Evolutionary conservation across 1,140 invertebrate species (phyloP).

Genomic region (Anadara kagoshimensis): DNA sequence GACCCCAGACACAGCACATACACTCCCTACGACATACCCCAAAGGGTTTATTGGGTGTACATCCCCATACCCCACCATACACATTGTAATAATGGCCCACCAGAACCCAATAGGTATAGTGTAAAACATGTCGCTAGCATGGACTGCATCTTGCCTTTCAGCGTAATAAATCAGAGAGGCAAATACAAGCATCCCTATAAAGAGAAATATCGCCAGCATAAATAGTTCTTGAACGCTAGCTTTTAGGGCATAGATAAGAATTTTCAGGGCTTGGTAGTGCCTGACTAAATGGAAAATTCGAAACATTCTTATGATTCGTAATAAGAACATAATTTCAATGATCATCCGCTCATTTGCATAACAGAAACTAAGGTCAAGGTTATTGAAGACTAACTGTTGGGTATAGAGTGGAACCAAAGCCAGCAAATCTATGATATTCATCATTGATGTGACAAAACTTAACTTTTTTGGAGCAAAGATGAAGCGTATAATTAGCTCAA

Average conservation of each 20-base stretch:
- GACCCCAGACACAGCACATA: constrained; percentile 66
- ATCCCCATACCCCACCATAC: constrained; percentile 76
- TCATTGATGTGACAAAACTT: constrained; percentile 69
- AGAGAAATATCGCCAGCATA: constrained; percentile 96
- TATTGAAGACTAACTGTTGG: constrained; percentile 59
- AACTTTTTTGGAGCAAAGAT: constrained; percentile 73
- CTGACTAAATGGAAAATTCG: constrained; percentile 70
- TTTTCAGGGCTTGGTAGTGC: constrained; percentile 69
- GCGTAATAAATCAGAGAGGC: constrained; percentile 98
- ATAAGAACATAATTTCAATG: constrained; percentile 68
- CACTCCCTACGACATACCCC: constrained; percentile 76
- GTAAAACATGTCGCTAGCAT: constrained; percentile 61
- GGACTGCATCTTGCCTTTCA: constrained; percentile 79
- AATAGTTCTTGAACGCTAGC: constrained; percentile 69
- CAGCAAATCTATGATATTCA: constrained; percentile 76
- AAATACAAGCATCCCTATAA: constrained; percentile 98
- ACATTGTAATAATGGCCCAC: constrained; percentile 79
- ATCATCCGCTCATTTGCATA: constrained; percentile 64
- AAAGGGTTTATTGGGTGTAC: constrained; percentile 61
- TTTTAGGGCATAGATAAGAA: constrained; percentile 69
- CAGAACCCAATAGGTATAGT: constrained; percentile 75
- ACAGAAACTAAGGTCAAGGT: constrained; percentile 53
- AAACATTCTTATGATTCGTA: constrained; percentile 70
- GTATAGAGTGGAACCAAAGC: constrained; percentile 75
- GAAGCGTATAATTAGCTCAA: constrained; percentile 74